Base-by-base conservation (phyloP, 2,797 vertebrate genomes). In the Anolis apletophallus region DNA sequence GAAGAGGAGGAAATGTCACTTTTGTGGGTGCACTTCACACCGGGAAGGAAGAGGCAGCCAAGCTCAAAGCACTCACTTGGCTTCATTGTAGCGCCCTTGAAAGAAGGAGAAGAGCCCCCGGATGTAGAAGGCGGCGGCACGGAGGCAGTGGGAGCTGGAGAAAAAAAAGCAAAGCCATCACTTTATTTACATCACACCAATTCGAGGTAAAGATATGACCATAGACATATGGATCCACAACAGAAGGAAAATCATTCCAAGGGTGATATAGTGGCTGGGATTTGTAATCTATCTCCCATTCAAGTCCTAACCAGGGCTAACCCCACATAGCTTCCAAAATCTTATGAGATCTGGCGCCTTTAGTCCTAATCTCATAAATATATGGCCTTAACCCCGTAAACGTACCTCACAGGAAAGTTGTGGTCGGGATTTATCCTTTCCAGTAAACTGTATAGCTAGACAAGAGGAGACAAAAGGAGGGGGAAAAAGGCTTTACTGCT, bases 401-500 rank as follows among this genome's bases (percentile, higher is more conserved):
- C 95, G 92, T 96, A 99, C 98, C 99, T 99, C 40, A 99, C 99
- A 14, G 99, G 98, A 83, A 99, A 99, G 93, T 99, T 99, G 91
- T 99, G 99, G 93, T 99, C 99, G 34, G 99, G 99, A 87, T 99
- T 99, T 95, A 99, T 99, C 95, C 99, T 97, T 96, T 99, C 99
- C 93, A 99, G 92, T 32, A 99, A 97, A 92, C 97, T 98, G 96
- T 99, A 99, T 9, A 99, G 96, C 98, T 99, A 90, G 1, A 29
- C 2, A 64, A 64, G 0, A 79, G 73, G 4, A 91, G 1, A 26
- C 4, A 21, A 73, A 3, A 11, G 3, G 21, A 54, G 13, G n/a
- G 46, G 34, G 50, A 61, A 40, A 40, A 40, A 40, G 40, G 40
- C 40, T 40, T 40, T 40, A 40, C 40, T 40, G 40, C 5, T 2